phyloP scores from a whole-genome alignment of 2,797 vertebrate species.

The Emys orbicularis region DNA sequence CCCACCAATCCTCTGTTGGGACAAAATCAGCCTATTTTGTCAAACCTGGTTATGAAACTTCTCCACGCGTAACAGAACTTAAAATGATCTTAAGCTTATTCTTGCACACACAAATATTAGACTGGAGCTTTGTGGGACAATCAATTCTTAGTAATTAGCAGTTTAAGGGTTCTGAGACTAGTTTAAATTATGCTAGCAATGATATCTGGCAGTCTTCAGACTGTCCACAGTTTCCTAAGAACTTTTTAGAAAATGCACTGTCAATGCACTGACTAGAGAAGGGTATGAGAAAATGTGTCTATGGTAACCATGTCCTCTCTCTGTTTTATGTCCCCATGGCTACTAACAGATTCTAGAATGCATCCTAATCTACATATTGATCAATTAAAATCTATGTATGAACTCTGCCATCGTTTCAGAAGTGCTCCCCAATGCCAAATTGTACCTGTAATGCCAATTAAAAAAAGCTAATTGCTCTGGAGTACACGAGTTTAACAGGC shows the following conservation, averaged over 20 bases:
- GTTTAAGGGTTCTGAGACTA: conserved; percentile 32
- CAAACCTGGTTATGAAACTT: conserved; percentile 37
- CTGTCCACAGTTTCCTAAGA: background rate
- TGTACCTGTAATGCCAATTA: background rate
- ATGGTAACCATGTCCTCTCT: conserved; percentile 52
- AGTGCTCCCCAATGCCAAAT: background rate
- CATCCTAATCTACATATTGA: background rate
- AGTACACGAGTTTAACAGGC: background rate
- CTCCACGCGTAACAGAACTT: conserved; percentile 24
- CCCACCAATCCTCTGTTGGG: background rate
- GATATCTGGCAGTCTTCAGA: conserved; percentile 11
- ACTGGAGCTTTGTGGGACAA: conserved; percentile 34
- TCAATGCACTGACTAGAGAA: conserved; percentile 40
- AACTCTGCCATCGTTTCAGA: conserved; percentile 3
- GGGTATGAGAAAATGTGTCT: conserved; percentile 54
- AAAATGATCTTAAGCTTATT: background rate
- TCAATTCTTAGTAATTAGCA: conserved; percentile 23
- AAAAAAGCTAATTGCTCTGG: background rate
- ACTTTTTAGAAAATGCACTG: conserved; percentile 36
- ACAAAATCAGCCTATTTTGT: conserved; percentile 52
- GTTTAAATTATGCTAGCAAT: background rate
- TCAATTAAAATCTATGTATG: conserved; percentile 26
- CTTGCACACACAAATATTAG: conserved; percentile 17
- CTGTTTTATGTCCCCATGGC: background rate
- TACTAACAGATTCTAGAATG: conserved; percentile 14